A percentile compares a stretch with the other conserved stretches of the same genome.
These are phyloP conservation scores for Yponomeuta evonymella DNA, from an alignment of 2,888 invertebrate species.

Conservation along the genomic window DNA sequence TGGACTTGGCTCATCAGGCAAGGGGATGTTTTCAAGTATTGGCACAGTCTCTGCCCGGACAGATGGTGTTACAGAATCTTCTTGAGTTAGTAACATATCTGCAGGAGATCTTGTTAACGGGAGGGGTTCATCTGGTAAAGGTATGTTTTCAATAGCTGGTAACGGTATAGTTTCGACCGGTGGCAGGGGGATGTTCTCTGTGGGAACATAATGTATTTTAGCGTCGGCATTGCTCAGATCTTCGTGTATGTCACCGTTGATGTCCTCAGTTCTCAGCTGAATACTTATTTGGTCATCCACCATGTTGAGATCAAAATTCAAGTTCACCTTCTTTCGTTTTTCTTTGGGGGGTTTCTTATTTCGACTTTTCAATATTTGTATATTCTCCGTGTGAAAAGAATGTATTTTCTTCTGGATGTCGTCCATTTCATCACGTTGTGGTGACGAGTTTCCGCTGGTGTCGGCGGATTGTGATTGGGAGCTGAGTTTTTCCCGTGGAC, in stretches of 20 bases:
- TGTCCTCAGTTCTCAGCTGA: slow-evolving; percentile 60
- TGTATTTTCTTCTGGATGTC: slow-evolving; percentile 79
- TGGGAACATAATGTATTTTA: slow-evolving; percentile 50
- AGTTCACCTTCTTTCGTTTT: slow-evolving; percentile 71
- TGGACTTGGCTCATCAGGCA: slow-evolving; percentile 41
- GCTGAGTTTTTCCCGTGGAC: slow-evolving; percentile 56
- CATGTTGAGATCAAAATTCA: slow-evolving; percentile 72
- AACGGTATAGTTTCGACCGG: slow-evolving; percentile 63
- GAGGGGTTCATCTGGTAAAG: slow-evolving; percentile 52
- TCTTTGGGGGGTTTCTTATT: slow-evolving; percentile 75
- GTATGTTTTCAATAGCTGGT: slow-evolving; percentile 59
- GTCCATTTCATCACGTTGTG: slow-evolving; percentile 74
- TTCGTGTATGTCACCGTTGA: slow-evolving; percentile 59
- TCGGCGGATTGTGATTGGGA: slow-evolving; percentile 54
- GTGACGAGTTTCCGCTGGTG: slow-evolving; percentile 69
- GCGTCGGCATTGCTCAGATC: slow-evolving; percentile 38
- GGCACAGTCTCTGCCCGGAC: slow-evolving; percentile 27
- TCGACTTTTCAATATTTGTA: slow-evolving; percentile 76
- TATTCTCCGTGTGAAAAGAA: slow-evolving; percentile 79
- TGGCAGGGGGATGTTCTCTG: slow-evolving; percentile 41
- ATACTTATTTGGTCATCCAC: slow-evolving; percentile 71
- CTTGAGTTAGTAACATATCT: not conserved
- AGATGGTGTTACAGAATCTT: not conserved
- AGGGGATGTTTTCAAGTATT: slow-evolving; percentile 56
- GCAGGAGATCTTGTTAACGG: not conserved